phyloP scores from a whole-genome alignment of 2,888 invertebrate genomes.

The Ecliptopera silaceata region DNA sequence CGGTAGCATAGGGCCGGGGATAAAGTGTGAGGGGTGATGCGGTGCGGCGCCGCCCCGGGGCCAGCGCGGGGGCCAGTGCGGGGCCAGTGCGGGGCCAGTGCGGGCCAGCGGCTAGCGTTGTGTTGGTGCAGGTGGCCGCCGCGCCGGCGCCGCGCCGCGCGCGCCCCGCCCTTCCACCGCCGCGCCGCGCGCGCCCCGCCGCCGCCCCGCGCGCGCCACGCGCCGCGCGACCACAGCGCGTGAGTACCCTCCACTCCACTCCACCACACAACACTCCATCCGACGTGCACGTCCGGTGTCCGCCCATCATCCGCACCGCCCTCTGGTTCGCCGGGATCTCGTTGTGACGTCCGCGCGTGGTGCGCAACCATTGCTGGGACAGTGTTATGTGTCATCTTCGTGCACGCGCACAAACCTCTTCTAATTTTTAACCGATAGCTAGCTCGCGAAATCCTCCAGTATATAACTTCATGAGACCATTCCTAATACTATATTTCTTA shows the following conservation, averaged over 20 bases:
- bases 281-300: background rate
- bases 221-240: conserved; percentile 78
- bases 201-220: conserved; percentile 81
- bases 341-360: no score
- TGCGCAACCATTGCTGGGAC: no score
- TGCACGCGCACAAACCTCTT: background rate
- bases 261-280: conserved; percentile 50
- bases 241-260: conserved; percentile 41
- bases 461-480: no score
- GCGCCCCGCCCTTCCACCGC: conserved; percentile 83
- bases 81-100: conserved; percentile 16
- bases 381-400: background rate
- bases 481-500: no score
- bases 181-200: conserved; percentile 81
- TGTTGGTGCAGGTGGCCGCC: conserved; percentile 74
- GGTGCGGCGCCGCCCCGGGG: conserved; percentile 25
- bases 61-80: conserved; percentile 26
- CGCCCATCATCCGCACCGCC: background rate
- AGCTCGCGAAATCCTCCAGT: background rate
- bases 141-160: conserved; percentile 76
- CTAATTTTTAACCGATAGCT: background rate
- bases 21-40: conserved; percentile 32
- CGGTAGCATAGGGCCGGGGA: background rate
- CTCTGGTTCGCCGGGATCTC: background rate
- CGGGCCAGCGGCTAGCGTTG: conserved; percentile 41